Percentiles rank a stretch among this genome's conserved stretches.
Evolutionary conservation across 2,113 vertebrate genomes (phyloP).

Genomic region (Nannobrachium achirus): DNA sequence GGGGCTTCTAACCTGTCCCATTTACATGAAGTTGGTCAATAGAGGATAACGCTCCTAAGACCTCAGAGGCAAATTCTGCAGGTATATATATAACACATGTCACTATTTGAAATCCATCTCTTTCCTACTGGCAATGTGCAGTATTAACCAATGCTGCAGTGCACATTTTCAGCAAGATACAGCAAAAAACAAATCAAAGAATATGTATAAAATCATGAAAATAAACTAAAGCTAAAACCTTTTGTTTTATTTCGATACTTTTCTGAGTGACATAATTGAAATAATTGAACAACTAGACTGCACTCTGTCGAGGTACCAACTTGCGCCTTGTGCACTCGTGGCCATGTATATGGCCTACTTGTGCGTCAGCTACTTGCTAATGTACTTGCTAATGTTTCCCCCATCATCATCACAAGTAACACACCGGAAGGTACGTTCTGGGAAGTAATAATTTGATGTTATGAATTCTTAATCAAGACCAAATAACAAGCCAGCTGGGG

Average conservation of each 20-base stretch:
- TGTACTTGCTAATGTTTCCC: not conserved
- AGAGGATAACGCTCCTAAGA: not conserved
- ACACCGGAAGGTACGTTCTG: no score
- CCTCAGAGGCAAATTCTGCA: not conserved
- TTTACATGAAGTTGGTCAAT: not conserved
- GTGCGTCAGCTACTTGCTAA: no score
- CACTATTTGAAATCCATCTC: not conserved
- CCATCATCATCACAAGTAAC: conserved; percentile 5
- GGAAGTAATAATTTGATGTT: conserved; percentile 12
- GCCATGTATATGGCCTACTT: no score
- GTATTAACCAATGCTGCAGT: not conserved
- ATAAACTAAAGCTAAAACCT: conserved; percentile 34
- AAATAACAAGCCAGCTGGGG: conserved; percentile 24
- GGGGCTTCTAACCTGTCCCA: not conserved
- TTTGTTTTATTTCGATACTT: conserved; percentile 53
- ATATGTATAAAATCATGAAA: no score
- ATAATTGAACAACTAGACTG: no score
- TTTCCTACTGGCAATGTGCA: not conserved
- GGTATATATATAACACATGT: not conserved
- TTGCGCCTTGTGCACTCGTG: no score
- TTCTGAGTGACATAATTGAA: no score
- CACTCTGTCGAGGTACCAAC: no score
- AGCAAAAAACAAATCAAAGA: conserved; percentile 1
- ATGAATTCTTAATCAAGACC: conserved; percentile 45
- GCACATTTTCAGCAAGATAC: not conserved